These are phyloP conservation scores for Pteruthius melanotis DNA, from an alignment of 2,113 vertebrate genomes.

Conservation along the genomic window DNA sequence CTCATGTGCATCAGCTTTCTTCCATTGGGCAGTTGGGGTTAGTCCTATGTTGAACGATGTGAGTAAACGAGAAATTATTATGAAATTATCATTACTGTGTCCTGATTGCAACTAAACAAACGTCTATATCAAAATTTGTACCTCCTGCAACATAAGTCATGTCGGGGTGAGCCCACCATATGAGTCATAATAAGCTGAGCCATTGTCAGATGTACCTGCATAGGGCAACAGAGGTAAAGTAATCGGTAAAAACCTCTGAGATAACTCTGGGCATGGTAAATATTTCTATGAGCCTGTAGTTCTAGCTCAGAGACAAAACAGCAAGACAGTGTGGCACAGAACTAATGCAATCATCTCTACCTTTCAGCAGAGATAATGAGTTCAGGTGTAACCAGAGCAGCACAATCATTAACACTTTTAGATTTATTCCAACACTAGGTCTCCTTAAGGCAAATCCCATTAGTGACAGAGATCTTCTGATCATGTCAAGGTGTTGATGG, in stretches of 20 bases:
- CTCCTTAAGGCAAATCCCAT: neutral
- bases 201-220: neutral
- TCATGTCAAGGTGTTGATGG: accelerated
- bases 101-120: neutral
- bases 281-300: neutral
- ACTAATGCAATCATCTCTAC: neutral
- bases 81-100: neutral
- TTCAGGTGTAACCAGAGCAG: neutral
- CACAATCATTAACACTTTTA: neutral
- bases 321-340: neutral
- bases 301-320: neutral
- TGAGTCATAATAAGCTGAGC: neutral
- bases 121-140: neutral
- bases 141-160: neutral
- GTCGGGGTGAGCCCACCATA: neutral
- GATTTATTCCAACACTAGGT: neutral
- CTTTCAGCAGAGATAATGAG: neutral
- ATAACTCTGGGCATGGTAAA: neutral
- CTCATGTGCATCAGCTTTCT: neutral
- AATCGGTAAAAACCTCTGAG: neutral
- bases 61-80: neutral
- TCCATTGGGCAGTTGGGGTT: neutral
- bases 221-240: neutral
- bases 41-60: accelerated
- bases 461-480: neutral